These are phyloP conservation scores for Cremastinae sp. DNA, from an alignment of 2,888 invertebrate genomes.

Conservation along the genomic window DNA sequence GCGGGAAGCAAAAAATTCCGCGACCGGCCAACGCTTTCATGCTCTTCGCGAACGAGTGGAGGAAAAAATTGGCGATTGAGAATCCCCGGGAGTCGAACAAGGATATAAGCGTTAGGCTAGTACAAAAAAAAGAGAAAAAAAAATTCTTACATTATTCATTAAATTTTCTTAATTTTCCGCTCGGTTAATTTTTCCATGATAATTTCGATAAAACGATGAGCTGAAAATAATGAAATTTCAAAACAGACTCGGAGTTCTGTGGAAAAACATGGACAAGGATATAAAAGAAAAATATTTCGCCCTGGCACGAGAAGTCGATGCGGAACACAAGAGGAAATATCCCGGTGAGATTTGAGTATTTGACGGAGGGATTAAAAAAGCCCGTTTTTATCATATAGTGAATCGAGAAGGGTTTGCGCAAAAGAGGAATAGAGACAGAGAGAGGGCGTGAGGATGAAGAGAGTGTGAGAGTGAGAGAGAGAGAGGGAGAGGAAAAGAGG, in stretches of 20 bases:
- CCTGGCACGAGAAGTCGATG: constrained; percentile 82
- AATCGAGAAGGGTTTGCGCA: constrained; percentile 21
- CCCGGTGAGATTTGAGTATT: constrained; percentile 80
- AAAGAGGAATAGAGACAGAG: constrained; percentile 7
- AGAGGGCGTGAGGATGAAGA: constrained; percentile 16
- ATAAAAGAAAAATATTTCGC: constrained; percentile 82
- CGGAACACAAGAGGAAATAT: constrained; percentile 84
- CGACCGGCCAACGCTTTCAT: constrained; percentile 85
- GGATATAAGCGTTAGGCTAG: constrained; percentile 83
- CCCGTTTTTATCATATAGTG: constrained; percentile 31
- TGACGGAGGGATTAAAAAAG: constrained; percentile 41
- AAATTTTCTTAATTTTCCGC: not conserved
- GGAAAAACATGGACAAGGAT: constrained; percentile 82
- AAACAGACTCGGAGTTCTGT: constrained; percentile 81
- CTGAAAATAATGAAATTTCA: constrained; percentile 5
- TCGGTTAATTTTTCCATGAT: not conserved
- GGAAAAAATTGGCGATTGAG: constrained; percentile 82
- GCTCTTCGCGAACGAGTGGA: constrained; percentile 84
- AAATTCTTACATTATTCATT: not conserved
- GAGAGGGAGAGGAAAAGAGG: constrained; percentile 46
- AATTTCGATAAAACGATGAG: not conserved
- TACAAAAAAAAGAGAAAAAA: constrained; percentile 47
- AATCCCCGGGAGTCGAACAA: constrained; percentile 84
- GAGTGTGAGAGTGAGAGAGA: constrained; percentile 17
- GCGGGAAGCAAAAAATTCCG: constrained; percentile 81